A percentile compares a stretch with the other conserved stretches of the same genome.
Evolutionary conservation across 2,888 invertebrate genomes (phyloP).

Genomic region (Agrotis clavis): DNA sequence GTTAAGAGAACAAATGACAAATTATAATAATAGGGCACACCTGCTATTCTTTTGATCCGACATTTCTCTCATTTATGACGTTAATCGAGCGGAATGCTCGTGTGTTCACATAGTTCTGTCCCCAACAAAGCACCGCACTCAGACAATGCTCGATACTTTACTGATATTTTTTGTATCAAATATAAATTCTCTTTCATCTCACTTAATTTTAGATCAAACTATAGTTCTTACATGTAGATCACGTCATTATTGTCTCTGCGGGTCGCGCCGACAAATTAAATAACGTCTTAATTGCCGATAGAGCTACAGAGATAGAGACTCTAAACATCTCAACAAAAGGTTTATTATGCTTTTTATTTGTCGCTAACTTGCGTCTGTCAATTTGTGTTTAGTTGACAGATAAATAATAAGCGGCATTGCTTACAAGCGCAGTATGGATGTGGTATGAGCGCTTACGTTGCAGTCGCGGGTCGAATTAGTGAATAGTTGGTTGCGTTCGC

Average conservation of each 20-base stretch:
- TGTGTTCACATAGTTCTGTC: conserved; percentile 86
- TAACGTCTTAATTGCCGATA: conserved; percentile 69
- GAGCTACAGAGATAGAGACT: conserved; percentile 66
- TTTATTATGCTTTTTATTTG: conserved; percentile 56
- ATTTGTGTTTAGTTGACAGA: conserved; percentile 80
- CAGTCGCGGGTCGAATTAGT: conserved; percentile 84
- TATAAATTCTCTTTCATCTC: conserved; percentile 89
- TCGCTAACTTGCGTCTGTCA: conserved; percentile 71
- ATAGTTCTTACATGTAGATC: conserved; percentile 90
- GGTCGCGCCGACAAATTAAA: conserved; percentile 69
- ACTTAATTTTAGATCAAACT: conserved; percentile 90
- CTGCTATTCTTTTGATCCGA: conserved; percentile 91
- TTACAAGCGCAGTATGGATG: conserved; percentile 83
- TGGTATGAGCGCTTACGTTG: conserved; percentile 82
- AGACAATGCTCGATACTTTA: conserved; percentile 87
- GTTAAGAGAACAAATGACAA: conserved; percentile 87
- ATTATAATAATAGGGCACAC: conserved; percentile 90
- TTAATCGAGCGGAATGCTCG: conserved; percentile 89
- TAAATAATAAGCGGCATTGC: conserved; percentile 89
- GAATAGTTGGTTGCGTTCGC: conserved; percentile 81
- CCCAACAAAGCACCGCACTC: conserved; percentile 85
- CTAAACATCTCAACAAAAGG: conserved; percentile 66
- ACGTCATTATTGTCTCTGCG: conserved; percentile 88
- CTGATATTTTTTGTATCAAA: conserved; percentile 89
- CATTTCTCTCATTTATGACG: conserved; percentile 91